phyloP scores from a whole-genome alignment of 2,113 vertebrate genomes.

The Megaceryle torquata region DNA sequence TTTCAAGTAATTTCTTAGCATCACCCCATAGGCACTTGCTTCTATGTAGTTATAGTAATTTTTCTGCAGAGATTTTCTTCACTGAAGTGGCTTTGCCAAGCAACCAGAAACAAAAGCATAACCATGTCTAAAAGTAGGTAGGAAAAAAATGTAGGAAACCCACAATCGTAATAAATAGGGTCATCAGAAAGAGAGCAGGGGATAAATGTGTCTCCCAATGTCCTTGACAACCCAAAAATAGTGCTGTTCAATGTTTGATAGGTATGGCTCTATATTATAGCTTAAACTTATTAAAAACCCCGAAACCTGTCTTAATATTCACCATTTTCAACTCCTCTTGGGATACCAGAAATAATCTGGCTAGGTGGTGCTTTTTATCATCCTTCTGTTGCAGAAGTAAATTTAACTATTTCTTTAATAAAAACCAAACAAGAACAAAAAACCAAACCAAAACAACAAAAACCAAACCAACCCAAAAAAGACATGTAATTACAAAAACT shows the following conservation, averaged over 20 bases:
- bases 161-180: not conserved
- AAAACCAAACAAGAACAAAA: not conserved
- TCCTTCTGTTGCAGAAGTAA: not conserved
- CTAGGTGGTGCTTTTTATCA: not conserved
- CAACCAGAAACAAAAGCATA: constrained; percentile 57
- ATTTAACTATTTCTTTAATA: not conserved
- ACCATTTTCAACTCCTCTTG: not conserved
- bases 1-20: constrained; percentile 35
- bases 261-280: not conserved
- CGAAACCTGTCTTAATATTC: not conserved
- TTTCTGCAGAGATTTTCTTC: constrained; percentile 45
- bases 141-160: not conserved
- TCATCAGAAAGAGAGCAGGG: not conserved
- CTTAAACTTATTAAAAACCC: not conserved
- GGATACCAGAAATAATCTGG: not conserved
- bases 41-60: constrained; percentile 45
- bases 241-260: not conserved
- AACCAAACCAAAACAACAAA: not conserved
- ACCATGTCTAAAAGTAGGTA: constrained; percentile 2
- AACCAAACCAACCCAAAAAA: not conserved
- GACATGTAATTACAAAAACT: not conserved
- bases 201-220: not conserved
- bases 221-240: not conserved
- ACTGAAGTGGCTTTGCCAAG: constrained; percentile 52
- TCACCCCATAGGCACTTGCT: not conserved